A percentile compares a stretch with the other conserved stretches of the same genome.
phyloP scores from a whole-genome alignment of 2,797 vertebrate species.

The Cichlasoma orientale region DNA sequence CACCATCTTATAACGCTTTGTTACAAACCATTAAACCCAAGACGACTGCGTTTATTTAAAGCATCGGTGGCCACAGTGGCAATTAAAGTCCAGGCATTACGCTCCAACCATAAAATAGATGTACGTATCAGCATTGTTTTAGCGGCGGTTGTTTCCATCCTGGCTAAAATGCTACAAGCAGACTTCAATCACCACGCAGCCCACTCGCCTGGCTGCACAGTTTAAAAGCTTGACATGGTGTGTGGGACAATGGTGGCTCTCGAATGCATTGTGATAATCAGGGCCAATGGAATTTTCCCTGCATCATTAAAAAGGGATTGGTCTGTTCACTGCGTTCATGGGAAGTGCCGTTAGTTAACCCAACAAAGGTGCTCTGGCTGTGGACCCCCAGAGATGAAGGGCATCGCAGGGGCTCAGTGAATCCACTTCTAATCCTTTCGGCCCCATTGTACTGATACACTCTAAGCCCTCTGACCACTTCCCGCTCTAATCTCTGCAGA shows the following conservation, averaged over 20 bases:
- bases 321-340: conserved; percentile 60
- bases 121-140: conserved; percentile 47
- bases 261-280: conserved; percentile 65
- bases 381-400: conserved; percentile 75
- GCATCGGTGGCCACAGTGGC: conserved; percentile 41
- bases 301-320: conserved; percentile 83
- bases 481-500: conserved; percentile 71
- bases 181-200: conserved; percentile 57
- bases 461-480: conserved; percentile 72
- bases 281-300: conserved; percentile 74
- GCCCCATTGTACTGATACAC: conserved; percentile 69
- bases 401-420: conserved; percentile 63
- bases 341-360: conserved; percentile 77
- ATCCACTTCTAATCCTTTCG: conserved; percentile 70
- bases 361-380: conserved; percentile 73
- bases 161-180: conserved; percentile 10
- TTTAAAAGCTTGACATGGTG: conserved; percentile 68
- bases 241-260: conserved; percentile 68
- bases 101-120: conserved; percentile 42
- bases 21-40: conserved; percentile 43
- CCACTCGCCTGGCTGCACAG: conserved; percentile 70
- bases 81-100: conserved; percentile 37
- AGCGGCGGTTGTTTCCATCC: conserved; percentile 23
- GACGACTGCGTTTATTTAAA: conserved; percentile 39
- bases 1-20: conserved; percentile 28